Conservation (phyloP, 1,140 invertebrate genomes). For the Drosophila pseudoobscura region DNA sequence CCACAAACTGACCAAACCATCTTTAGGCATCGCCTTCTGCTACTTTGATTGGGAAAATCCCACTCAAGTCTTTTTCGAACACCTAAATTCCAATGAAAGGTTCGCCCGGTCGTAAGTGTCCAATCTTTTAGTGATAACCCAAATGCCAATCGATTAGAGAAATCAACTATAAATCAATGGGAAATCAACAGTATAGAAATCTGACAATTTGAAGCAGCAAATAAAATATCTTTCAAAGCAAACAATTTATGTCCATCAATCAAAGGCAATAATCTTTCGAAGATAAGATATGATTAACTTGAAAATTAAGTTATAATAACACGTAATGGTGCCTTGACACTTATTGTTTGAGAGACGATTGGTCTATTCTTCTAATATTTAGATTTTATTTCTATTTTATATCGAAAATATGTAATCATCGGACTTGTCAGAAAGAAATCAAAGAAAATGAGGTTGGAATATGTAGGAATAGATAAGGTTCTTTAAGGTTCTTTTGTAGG, state of each 20-base stretch:
- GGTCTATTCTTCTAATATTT: too few species aligned
- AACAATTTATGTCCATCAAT: slow-evolving; percentile 23
- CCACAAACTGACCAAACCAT: slow-evolving; percentile 46
- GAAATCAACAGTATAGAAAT: slow-evolving; percentile 19
- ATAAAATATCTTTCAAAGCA: slow-evolving; percentile 1
- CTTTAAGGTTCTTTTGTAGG: too few species aligned
- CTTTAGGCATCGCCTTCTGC: background rate
- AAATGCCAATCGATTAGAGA: background rate
- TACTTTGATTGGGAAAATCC: too few species aligned
- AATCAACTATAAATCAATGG: slow-evolving; percentile 8
- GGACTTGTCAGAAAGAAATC: too few species aligned
- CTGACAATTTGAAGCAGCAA: slow-evolving; percentile 14
- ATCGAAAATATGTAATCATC: too few species aligned
- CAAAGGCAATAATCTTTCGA: slow-evolving; percentile 24
- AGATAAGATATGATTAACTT: slow-evolving; percentile 15
- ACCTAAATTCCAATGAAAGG: background rate
- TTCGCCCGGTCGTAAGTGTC: background rate
- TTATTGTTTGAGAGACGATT: too few species aligned
- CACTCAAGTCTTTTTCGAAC: too few species aligned
- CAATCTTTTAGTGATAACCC: background rate
- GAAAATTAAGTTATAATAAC: slow-evolving; percentile 22
- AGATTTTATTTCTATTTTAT: too few species aligned
- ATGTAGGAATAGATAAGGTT: too few species aligned
- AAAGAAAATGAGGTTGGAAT: too few species aligned
- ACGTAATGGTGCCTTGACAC: background rate